These are phyloP conservation scores for Urosaurus nigricauda DNA, from an alignment of 2,797 vertebrate species.

Conservation along the genomic window DNA sequence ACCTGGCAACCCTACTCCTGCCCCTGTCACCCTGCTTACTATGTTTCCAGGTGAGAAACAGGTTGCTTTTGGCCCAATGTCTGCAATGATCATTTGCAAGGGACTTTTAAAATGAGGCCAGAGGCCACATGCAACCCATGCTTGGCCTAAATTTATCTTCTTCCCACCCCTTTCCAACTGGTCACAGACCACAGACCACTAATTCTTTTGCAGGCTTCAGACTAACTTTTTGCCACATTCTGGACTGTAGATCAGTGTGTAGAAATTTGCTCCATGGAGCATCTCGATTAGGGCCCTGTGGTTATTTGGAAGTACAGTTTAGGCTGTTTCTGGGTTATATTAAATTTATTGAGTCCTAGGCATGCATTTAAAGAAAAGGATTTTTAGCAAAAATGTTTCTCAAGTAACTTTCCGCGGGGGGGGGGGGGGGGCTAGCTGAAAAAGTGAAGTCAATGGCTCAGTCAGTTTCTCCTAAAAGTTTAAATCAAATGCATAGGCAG, in stretches of 20 bases:
- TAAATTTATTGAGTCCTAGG: constrained; percentile 16
- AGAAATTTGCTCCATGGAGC: background rate
- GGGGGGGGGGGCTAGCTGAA: constrained; percentile 46
- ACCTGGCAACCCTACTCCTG: too few species aligned
- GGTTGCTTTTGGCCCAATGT: background rate
- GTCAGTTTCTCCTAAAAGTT: constrained; percentile 62
- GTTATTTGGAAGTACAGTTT: background rate
- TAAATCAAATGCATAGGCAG: constrained; percentile 36
- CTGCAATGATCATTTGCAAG: background rate
- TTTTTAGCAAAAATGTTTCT: constrained; percentile 31
- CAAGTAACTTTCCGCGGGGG: constrained; percentile 19
- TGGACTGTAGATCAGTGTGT: background rate
- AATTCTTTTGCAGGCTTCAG: background rate
- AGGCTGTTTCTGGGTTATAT: background rate
- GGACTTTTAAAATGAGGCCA: background rate
- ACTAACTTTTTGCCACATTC: background rate
- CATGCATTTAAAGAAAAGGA: background rate
- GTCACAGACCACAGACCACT: background rate
- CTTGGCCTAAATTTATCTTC: background rate
- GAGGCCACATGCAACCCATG: too few species aligned
- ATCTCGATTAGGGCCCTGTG: background rate
- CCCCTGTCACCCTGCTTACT: background rate
- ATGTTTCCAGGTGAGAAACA: background rate
- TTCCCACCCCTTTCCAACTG: background rate
- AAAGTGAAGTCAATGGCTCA: constrained; percentile 33